phyloP scores from a whole-genome alignment of 2,888 invertebrate species.

The Drosophila kanekoi region DNA sequence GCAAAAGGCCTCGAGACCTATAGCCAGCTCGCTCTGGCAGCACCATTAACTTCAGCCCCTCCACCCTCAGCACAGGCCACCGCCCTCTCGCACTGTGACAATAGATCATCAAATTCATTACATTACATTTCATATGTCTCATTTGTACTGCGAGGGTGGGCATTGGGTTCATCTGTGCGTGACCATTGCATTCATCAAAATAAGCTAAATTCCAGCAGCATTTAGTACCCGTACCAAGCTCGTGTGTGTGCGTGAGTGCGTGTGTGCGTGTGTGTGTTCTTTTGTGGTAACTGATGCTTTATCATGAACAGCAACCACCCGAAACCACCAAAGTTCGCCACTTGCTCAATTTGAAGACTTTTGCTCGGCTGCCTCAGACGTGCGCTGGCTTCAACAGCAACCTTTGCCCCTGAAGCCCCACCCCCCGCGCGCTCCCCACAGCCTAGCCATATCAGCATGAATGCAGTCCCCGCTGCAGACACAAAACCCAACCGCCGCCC shows the following conservation, averaged over 20 bases:
- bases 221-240: slow-evolving; percentile 11
- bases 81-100: slow-evolving; percentile 66
- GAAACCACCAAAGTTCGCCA: slow-evolving; percentile 42
- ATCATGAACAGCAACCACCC: slow-evolving; percentile 48
- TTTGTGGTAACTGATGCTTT: slow-evolving; percentile 57
- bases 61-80: background rate
- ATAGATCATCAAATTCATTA: slow-evolving; percentile 85
- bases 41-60: no score
- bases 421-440: background rate
- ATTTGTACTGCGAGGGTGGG: slow-evolving; percentile 36
- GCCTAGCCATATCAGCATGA: slow-evolving; percentile 6
- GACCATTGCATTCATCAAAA: slow-evolving; percentile 68
- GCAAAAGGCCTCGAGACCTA: slow-evolving; percentile 35
- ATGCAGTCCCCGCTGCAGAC: slow-evolving; percentile 1
- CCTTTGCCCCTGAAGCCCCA: background rate
- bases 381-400: slow-evolving; percentile 48
- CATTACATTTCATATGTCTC: slow-evolving; percentile 79
- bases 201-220: slow-evolving; percentile 61
- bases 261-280: background rate
- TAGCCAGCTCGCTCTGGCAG: no score
- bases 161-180: slow-evolving; percentile 56
- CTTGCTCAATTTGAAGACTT: slow-evolving; percentile 38
- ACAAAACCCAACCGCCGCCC: background rate
- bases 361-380: slow-evolving; percentile 37
- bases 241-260: no score